Conservation (phyloP, 2,888 invertebrate genomes). For the Chloroclysta siterata region DNA sequence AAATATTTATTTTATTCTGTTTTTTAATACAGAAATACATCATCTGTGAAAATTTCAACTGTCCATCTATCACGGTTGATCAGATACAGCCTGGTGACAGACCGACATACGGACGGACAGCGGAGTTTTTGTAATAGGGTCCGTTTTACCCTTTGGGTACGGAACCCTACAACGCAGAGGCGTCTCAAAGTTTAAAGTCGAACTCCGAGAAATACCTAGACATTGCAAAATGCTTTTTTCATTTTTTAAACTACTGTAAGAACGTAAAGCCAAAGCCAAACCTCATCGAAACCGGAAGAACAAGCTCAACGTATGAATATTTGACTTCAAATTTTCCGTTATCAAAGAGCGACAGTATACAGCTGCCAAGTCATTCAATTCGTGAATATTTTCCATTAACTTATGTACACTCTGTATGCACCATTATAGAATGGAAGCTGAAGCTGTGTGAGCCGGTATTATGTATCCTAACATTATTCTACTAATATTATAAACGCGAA, state of each 20-base stretch:
- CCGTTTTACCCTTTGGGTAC: too few relatives aligned
- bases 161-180: too few relatives aligned
- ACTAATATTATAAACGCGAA: too few relatives aligned
- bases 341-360: constrained; percentile 36
- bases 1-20: too few relatives aligned
- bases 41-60: too few relatives aligned
- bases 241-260: neutral
- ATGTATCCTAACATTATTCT: neutral
- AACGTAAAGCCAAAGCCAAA: constrained; percentile 17
- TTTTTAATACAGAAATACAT: too few relatives aligned
- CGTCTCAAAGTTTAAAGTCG: too few relatives aligned
- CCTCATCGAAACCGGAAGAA: constrained; percentile 32
- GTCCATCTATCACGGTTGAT: too few relatives aligned
- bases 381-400: constrained; percentile 52
- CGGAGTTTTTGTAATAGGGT: too few relatives aligned
- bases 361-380: constrained; percentile 52
- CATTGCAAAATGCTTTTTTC: neutral
- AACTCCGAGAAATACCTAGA: neutral
- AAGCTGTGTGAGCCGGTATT: neutral
- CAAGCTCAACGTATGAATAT: constrained; percentile 34
- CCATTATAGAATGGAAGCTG: constrained; percentile 35
- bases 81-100: too few relatives aligned
- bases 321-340: constrained; percentile 41
- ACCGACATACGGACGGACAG: too few relatives aligned
- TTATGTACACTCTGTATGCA: constrained; percentile 46